Base-by-base conservation (phyloP, 2,888 invertebrate genomes). In the Apotomis turbidana region DNA sequence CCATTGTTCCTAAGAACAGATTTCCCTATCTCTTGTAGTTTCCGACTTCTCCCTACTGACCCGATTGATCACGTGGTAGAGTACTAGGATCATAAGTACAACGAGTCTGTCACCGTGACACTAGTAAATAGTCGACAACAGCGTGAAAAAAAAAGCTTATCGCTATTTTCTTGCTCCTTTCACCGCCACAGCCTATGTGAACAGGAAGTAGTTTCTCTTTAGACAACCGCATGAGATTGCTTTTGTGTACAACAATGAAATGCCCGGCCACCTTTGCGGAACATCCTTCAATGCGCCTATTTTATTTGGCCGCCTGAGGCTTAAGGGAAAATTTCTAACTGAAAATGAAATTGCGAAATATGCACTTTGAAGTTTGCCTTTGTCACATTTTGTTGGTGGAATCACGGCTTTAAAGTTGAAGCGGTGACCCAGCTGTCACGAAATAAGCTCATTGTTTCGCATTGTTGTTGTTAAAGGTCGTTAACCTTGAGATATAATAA, bases 221-320 rank as follows among this genome's bases (percentile, higher is more conserved):
- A 83, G 88, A 85, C 86, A 87, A 86, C 86, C 85, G 83, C 87
- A 87, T 82, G 84, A 90, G 86, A 87, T 85, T 81, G 86, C 88
- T 85, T 85, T 88, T 87, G 86, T 86, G 81, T 85, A 74, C 77
- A 78, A 82, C 83, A 80, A 81, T 81, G 83, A 78, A 80, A 81
- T 80, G 81, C 79, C 27, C 77, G 79, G 77, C 79, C 81, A 78
- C 81, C 78, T 78, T 74, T 78, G 79, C 80, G 76, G 77, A 80
- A 78, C 70, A 75, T 79, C 81, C 79, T 83, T 82, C 79, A 83
- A 84, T 81, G 79, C 76, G 77, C 74, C 59, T 75, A 68, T 71
- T 75, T 73, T 75, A 67, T 75, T 72, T 68, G 27, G 57, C 64
- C 27, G 64, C 41, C 57, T 27, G 44, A 13, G 54, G 27, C 61